These are phyloP conservation scores for Nomada lathburiana DNA, from an alignment of 2,888 invertebrate genomes.

Conservation along the genomic window DNA sequence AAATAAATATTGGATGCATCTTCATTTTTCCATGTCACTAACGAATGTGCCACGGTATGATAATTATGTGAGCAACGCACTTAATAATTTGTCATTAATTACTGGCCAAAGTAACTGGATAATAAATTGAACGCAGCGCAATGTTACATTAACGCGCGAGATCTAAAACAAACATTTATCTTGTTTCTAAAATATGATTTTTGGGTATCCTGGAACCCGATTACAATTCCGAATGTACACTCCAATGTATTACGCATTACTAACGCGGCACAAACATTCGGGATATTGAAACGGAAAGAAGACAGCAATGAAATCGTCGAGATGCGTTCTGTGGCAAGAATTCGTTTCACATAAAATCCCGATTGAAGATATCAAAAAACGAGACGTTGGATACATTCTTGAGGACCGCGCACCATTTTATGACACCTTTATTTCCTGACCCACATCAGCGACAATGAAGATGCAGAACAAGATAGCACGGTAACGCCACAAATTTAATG, in stretches of 20 bases:
- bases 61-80: too few relatives aligned
- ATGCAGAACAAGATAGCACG: neutral
- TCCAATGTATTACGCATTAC: neutral
- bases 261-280: neutral
- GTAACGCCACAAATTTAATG: neutral
- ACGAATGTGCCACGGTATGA: too few relatives aligned
- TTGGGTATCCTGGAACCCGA: too few relatives aligned
- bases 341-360: neutral
- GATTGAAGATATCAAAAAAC: slow-evolving; percentile 17
- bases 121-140: too few relatives aligned
- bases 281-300: neutral
- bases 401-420: slow-evolving; percentile 21
- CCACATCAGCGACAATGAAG: slow-evolving; percentile 14
- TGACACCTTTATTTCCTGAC: slow-evolving; percentile 30
- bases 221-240: neutral
- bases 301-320: neutral
- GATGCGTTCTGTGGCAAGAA: neutral
- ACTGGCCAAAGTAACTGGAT: too few relatives aligned
- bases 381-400: slow-evolving; percentile 3
- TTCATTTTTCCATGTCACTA: too few relatives aligned
- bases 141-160: too few relatives aligned
- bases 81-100: too few relatives aligned
- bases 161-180: too few relatives aligned
- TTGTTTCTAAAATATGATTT: too few relatives aligned
- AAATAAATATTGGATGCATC: too few relatives aligned